Evolutionary conservation across 53 echinoderm and acorn worm species (phyloP).

Genomic region (Zoroaster sp.): DNA sequence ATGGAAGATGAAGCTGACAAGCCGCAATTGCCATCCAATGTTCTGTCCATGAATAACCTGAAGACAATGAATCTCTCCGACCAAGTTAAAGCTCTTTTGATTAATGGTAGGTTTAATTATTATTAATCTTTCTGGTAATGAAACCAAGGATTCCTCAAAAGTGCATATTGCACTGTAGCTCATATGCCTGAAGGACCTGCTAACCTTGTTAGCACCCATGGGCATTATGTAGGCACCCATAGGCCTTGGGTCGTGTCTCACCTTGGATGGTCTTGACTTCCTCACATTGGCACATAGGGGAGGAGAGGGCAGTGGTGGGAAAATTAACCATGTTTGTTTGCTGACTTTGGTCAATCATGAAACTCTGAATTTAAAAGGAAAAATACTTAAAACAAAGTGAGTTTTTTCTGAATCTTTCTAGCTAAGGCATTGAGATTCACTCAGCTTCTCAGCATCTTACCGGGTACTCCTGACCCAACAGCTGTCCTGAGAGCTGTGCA

Average conservation of each 20-base stretch:
- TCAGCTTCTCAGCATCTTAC: constrained; percentile 76
- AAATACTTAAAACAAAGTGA: background rate
- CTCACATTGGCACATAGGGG: too few relatives aligned
- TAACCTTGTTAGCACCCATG: too few relatives aligned
- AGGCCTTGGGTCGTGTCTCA: too few relatives aligned
- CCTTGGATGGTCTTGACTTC: too few relatives aligned
- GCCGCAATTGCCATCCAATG: constrained; percentile 80
- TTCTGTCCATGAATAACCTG: constrained; percentile 91
- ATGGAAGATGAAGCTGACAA: constrained; percentile 68
- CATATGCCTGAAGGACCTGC: too few relatives aligned
- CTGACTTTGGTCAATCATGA: too few relatives aligned
- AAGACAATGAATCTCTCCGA: constrained; percentile 82
- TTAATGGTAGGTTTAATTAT: constrained; percentile 69
- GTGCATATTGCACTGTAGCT: too few relatives aligned
- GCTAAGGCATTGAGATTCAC: constrained; percentile 89
- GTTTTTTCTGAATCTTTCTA: constrained; percentile 48
- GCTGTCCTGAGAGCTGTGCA: constrained; percentile 89
- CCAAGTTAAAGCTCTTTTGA: constrained; percentile 84
- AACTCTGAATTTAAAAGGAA: too few relatives aligned
- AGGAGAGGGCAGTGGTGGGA: too few relatives aligned
- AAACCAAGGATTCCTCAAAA: background rate
- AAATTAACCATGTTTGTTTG: too few relatives aligned
- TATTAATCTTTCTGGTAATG: background rate
- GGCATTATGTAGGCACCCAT: too few relatives aligned
- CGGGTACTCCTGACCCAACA: constrained; percentile 65